Evolutionary conservation across 1,140 invertebrate species (phyloP), one percentile per base, ranked within the genome.

Genomic region (Brachionus asplanchnoidis): DNA sequence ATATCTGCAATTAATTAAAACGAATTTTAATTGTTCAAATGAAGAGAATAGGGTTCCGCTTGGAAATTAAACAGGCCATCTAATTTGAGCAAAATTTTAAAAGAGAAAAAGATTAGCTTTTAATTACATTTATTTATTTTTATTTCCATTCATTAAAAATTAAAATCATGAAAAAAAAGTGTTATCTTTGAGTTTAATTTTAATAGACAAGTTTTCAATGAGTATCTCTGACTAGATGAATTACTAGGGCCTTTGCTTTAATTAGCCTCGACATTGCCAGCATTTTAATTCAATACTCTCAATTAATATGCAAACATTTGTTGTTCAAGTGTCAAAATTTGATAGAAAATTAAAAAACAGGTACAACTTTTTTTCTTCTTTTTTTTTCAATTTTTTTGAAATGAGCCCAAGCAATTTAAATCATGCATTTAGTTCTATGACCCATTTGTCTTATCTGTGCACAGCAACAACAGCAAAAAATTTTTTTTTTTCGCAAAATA

Each of bases 191-290:
- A 77, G 42, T 28, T 50, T 50, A 50, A 77, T 50, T 77, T 77
- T 46, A 77, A 77, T 75, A 77, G 42, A 77, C 42, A 77, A 77
- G 42, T 50, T 50, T 77, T 36, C 12, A 70, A 70, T 66, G 6
- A 9, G 20, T 66, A 66, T 66, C 60, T 66, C 2, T 68, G 66
- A 32, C 17, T 14, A 32, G n/a, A 68, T 8, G 53, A 60, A 60
- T 60, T 20, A 23, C 5, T 60, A 60, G 53, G 44, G n/a, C n/a
- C 20, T 60, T 20, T 32, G 32, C 14, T 77, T 77, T 44, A 75
- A 77, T 77, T 77, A 20, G 42, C 73, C 20, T 20, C 42, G 73
- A 50, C 44, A 77, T 53, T 23, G 26, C 23, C 28, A 77, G 42
- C 12, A 77, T 12, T 77, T 75, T 1, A 70, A 36, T 73, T 75